phyloP scores from a whole-genome alignment of 2,888 invertebrate species.

The Scaptodrosophila latifasciaeformis region DNA sequence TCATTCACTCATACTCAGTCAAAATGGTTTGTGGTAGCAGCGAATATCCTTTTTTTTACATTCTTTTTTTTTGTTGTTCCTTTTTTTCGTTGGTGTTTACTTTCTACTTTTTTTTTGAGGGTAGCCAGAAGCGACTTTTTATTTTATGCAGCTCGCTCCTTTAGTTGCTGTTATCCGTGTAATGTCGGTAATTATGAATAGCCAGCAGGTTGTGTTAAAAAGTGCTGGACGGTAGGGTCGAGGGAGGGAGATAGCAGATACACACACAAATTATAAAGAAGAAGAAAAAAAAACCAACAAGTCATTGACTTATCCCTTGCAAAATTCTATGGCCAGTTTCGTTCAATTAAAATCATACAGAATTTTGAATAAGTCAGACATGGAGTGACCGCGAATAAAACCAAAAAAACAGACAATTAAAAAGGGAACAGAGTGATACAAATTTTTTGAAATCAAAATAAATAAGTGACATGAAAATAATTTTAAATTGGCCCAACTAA shows the following conservation, averaged over 20 bases:
- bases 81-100: slow-evolving; percentile 29
- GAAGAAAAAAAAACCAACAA: slow-evolving; percentile 27
- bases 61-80: background rate
- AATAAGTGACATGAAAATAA: no score
- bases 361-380: no score
- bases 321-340: no score
- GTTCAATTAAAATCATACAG: slow-evolving; percentile 59
- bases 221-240: no score
- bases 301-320: slow-evolving; percentile 41
- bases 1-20: background rate
- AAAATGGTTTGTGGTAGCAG: background rate
- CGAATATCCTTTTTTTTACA: background rate
- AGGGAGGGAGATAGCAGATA: no score
- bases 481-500: no score
- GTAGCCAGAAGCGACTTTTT: background rate
- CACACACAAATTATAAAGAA: no score
- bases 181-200: slow-evolving; percentile 57
- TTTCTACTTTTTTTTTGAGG: slow-evolving; percentile 27
- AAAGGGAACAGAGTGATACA: no score
- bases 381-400: no score
- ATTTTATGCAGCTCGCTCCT: slow-evolving; percentile 15
- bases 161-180: slow-evolving; percentile 26
- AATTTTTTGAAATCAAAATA: no score
- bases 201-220: slow-evolving; percentile 40
- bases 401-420: no score